Percentiles rank a stretch among this genome's conserved stretches.
These are phyloP conservation scores for Meteorus colon DNA, from an alignment of 2,888 invertebrate genomes.

Conservation along the genomic window DNA sequence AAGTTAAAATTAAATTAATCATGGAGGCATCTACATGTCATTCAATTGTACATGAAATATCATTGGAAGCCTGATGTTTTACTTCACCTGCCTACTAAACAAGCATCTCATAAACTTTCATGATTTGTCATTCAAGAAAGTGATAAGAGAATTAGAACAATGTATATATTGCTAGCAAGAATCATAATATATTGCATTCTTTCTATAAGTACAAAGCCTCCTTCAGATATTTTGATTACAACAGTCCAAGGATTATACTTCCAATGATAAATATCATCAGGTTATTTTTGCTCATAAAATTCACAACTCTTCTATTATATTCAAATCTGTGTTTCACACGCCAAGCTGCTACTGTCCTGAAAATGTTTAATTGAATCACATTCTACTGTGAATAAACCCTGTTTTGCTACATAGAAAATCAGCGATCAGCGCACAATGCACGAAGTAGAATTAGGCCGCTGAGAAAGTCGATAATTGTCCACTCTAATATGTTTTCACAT, in stretches of 20 bases:
- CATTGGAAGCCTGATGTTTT: conserved; percentile 13
- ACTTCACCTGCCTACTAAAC: conserved; percentile 10
- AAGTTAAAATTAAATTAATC: conserved; percentile 32
- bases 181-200: conserved; percentile 31
- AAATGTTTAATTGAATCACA: not conserved
- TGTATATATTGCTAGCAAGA: conserved; percentile 45
- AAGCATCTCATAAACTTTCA: conserved; percentile 5
- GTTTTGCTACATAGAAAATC: not conserved
- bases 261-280: not conserved
- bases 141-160: conserved; percentile 27
- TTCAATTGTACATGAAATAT: conserved; percentile 25
- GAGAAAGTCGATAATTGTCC: conserved; percentile 39
- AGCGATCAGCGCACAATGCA: not conserved
- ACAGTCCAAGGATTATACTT: not conserved
- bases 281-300: not conserved
- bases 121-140: not conserved
- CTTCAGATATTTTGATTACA: conserved; percentile 13
- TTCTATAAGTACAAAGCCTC: conserved; percentile 40
- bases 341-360: not conserved
- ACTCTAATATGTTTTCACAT: not conserved
- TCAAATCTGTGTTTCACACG: not conserved
- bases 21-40: conserved; percentile 41
- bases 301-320: not conserved
- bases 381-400: not conserved
- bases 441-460: conserved; percentile 47